phyloP scores from a whole-genome alignment of 92 coral and sea anemone genomes.

The Actinostola sp. region DNA sequence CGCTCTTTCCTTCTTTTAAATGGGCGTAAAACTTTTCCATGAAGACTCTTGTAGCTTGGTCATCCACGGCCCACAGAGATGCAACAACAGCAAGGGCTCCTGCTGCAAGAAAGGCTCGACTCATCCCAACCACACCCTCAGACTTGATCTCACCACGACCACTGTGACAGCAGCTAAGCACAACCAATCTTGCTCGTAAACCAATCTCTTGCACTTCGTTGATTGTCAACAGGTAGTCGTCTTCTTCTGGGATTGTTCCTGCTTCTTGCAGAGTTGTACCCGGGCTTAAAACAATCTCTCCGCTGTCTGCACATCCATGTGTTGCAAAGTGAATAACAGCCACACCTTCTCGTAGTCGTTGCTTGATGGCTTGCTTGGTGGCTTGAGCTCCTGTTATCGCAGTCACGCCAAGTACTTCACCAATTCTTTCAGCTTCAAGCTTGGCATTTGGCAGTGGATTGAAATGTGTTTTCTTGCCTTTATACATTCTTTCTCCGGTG shows the following conservation, averaged over 20 bases:
- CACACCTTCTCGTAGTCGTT: conserved; percentile 6
- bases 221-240: conserved; percentile 30
- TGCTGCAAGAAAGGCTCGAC: conserved; percentile 29
- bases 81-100: conserved; percentile 42
- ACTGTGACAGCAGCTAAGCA: conserved; percentile 32
- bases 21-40: conserved; percentile 25
- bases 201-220: conserved; percentile 29
- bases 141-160: conserved; percentile 35
- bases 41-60: conserved; percentile 27
- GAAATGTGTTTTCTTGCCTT: neutral
- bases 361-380: conserved; percentile 25
- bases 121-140: conserved; percentile 26
- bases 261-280: neutral
- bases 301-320: conserved; percentile 17
- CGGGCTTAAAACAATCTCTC: conserved; percentile 23
- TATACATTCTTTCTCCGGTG: conserved; percentile 11
- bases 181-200: conserved; percentile 17
- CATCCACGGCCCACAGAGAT: conserved; percentile 45
- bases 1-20: conserved; percentile 23
- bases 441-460: conserved; percentile 16
- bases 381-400: conserved; percentile 29
- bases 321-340: conserved; percentile 21
- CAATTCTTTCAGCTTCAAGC: conserved; percentile 20
- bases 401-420: conserved; percentile 13
- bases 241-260: conserved; percentile 22